phyloP scores from a whole-genome alignment of 2,113 vertebrate genomes.

The Osmerus eperlanus region DNA sequence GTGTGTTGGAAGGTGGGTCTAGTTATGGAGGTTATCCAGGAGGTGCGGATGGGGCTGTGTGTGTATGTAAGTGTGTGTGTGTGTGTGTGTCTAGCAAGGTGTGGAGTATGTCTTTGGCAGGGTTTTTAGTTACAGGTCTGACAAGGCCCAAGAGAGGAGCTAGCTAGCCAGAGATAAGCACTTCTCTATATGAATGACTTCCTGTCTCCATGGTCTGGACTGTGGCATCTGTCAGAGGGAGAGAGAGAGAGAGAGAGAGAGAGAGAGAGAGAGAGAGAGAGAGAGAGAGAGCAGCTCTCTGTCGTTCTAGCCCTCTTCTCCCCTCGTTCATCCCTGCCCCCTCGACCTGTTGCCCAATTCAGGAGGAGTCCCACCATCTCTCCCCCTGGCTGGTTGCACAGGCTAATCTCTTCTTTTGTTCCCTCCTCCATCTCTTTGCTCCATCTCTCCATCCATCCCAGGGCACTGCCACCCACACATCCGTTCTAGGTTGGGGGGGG shows the following conservation, averaged over 20 bases:
- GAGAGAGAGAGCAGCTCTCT: not conserved
- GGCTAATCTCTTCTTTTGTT: too few relatives aligned
- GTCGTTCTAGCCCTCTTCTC: conserved; percentile 11
- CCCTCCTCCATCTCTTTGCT: conserved; percentile 24
- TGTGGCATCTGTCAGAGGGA: conserved; percentile 68
- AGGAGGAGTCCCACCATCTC: conserved; percentile 47
- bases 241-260: too few relatives aligned
- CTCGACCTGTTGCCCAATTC: conserved; percentile 50
- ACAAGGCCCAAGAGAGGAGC: conserved; percentile 43
- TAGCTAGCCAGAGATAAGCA: conserved; percentile 55
- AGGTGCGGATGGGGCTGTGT: conserved; percentile 44
- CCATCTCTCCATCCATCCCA: conserved; percentile 43
- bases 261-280: too few relatives aligned
- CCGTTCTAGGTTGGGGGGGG: conserved; percentile 51
- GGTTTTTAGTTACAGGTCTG: conserved; percentile 18
- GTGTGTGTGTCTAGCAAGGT: not conserved
- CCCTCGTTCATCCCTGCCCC: not conserved
- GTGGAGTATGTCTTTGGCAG: conserved; percentile 14
- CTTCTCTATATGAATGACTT: conserved; percentile 72
- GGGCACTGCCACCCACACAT: conserved; percentile 72
- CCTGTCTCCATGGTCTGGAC: conserved; percentile 71
- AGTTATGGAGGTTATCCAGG: conserved; percentile 34
- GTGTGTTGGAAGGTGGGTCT: not conserved
- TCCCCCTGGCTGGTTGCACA: not conserved
- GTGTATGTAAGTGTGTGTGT: conserved; percentile 11